Percentiles rank a stretch among this genome's conserved stretches.
Conservation (phyloP, 1,140 invertebrate genomes). For the Carcinoscorpius rotundicauda region DNA sequence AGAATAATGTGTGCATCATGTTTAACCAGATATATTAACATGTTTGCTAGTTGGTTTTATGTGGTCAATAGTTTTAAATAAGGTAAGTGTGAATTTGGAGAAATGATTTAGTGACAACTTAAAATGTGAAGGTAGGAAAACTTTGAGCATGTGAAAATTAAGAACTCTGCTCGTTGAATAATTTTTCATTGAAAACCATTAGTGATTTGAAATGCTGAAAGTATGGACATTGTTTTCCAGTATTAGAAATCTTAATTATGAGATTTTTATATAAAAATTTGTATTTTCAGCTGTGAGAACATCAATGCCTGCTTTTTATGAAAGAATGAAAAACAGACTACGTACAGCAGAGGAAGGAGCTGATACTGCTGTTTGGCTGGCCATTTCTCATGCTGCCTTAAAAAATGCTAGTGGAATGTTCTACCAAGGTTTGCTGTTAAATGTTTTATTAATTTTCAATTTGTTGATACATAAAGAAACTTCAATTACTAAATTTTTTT, state of each 20-base stretch:
- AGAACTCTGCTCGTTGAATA: too few species aligned
- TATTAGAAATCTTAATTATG: background rate
- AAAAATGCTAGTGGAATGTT: constrained; percentile 35
- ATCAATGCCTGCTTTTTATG: constrained; percentile 39
- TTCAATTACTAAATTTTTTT: background rate
- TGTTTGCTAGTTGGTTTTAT: too few species aligned
- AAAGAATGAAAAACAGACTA: constrained; percentile 36
- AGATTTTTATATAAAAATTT: background rate
- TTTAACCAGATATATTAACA: too few species aligned
- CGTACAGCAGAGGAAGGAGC: constrained; percentile 37
- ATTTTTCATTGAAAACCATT: too few species aligned
- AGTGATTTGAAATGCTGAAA: too few species aligned
- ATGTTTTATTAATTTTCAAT: background rate
- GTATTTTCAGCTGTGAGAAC: constrained; percentile 27
- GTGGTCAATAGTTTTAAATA: too few species aligned
- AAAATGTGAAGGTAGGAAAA: too few species aligned
- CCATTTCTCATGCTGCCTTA: constrained; percentile 33
- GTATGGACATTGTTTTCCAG: too few species aligned
- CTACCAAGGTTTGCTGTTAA: constrained; percentile 35
- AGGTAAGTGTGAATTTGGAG: too few species aligned
- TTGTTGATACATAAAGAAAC: background rate
- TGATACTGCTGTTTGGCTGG: constrained; percentile 41
- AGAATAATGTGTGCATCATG: too few species aligned
- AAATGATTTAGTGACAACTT: too few species aligned
- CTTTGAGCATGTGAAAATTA: too few species aligned